These are phyloP conservation scores for Drosophila subobscura DNA, from an alignment of 1,140 invertebrate genomes.

Conservation along the genomic window DNA sequence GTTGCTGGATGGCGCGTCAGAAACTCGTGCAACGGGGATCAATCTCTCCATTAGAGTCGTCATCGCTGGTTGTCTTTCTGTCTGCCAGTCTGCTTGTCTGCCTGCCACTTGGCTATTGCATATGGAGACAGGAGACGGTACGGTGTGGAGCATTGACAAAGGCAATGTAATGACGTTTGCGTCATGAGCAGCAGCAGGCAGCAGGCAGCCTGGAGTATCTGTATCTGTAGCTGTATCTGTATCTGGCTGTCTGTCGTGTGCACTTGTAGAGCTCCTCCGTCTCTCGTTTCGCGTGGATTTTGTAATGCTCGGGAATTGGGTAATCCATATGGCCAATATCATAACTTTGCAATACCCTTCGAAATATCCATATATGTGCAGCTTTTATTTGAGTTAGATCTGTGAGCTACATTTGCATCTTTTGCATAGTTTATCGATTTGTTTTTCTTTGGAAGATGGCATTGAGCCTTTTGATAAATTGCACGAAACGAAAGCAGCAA, in stretches of 20 bases:
- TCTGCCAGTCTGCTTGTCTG: slow-evolving; percentile 1
- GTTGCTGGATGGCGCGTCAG: slow-evolving; percentile 28
- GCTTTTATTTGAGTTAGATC: slow-evolving; percentile 30
- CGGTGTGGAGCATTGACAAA: slow-evolving; percentile 11
- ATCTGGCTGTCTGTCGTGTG: slow-evolving; percentile 44
- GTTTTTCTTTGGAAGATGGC: slow-evolving; percentile 15
- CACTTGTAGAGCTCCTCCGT: slow-evolving; percentile 47
- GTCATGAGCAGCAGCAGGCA: slow-evolving; percentile 29
- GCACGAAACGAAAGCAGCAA: slow-evolving; percentile 23
- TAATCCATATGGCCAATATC: slow-evolving; percentile 47
- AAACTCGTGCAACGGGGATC: slow-evolving; percentile 54
- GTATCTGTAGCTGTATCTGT: slow-evolving; percentile 23
- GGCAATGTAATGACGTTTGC: slow-evolving; percentile 56
- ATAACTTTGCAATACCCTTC: slow-evolving; percentile 27
- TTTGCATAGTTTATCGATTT: slow-evolving; percentile 55
- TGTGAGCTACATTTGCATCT: slow-evolving; percentile 44
- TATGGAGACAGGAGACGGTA: slow-evolving; percentile 35
- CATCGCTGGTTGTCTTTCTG: slow-evolving; percentile 12
- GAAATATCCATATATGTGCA: slow-evolving; percentile 9
- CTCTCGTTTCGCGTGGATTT: slow-evolving; percentile 45
- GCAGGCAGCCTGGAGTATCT: slow-evolving; percentile 13
- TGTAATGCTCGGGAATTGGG: slow-evolving; percentile 45
- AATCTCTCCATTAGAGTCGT: slow-evolving; percentile 49
- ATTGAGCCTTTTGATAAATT: slow-evolving; percentile 42
- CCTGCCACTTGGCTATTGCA: slow-evolving; percentile 33